Conservation (phyloP, 2,888 invertebrate genomes). For the Nomada fabriciana region DNA sequence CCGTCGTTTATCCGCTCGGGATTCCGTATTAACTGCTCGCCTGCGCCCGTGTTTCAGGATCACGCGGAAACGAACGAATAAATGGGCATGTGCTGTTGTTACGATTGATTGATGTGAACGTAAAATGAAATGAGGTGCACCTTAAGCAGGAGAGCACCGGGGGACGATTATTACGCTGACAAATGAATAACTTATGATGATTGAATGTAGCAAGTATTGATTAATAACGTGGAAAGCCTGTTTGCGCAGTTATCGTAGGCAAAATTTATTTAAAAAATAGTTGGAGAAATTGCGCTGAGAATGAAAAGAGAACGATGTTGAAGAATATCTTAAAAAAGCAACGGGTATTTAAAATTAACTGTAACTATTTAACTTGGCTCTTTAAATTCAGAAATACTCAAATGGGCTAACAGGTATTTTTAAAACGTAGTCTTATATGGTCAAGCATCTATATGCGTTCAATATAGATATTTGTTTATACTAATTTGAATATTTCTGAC, state of each 20-base stretch:
- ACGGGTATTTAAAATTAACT: no score
- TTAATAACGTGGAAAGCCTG: not conserved
- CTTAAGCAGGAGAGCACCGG: not conserved
- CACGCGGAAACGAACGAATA: not conserved
- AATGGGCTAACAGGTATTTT: no score
- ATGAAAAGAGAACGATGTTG: no score
- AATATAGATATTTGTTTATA: no score
- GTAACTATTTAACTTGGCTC: no score
- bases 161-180: not conserved
- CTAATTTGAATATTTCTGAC: no score
- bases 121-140: not conserved
- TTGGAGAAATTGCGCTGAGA: not conserved
- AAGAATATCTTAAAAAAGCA: no score
- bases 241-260: not conserved
- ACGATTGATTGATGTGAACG: not conserved
- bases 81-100: slow-evolving; percentile 14
- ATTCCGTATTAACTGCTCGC: slow-evolving; percentile 60
- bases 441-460: no score
- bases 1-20: slow-evolving; percentile 35
- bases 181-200: not conserved
- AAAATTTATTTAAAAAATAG: not conserved
- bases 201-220: not conserved
- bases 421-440: no score
- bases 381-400: no score
- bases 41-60: not conserved